Evolutionary conservation across 2,113 vertebrate species (phyloP), one percentile per base, ranked within the genome.

Genomic region (Toxostoma redivivum): DNA sequence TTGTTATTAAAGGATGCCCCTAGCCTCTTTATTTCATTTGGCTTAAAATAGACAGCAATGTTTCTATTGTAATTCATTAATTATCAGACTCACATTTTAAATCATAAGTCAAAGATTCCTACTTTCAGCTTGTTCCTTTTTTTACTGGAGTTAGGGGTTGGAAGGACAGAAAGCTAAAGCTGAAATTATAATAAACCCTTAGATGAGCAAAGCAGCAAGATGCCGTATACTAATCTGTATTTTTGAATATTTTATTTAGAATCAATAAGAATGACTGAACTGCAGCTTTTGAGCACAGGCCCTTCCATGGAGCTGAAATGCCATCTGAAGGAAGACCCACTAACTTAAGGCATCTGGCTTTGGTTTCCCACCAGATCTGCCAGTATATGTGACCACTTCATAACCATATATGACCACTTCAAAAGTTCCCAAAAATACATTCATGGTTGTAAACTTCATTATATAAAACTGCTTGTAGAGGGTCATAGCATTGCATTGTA

Each of bases 11-110:
- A 90, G 47, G 91, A 90, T 67, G 51, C 76, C 67, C 18, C 35
- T 84, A 83, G 72, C 31, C 64, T 95, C 56, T 91, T 90, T 81
- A 88, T 81, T 92, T 86, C 19, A 64, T 86, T 94, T 88, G 35
- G 10, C 37, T 86, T 60, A 83, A 91, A 96, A 87, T 12, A 77
- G 65, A 85, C 28, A 69, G 10, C 37, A 69, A 50, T 57, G 10
- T 16, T 85, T 38, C 33, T 79, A 64, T 61, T 79, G 40, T 65
- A 72, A 86, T 79, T 89, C 42, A 51, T 84, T 81, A 91, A 89
- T 86, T 85, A 80, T 69, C 50, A 53, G 38, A 47, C 40, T 62
- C 54, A 57, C 7, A 51, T 62, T 91, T 77, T 28, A 70, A 80
- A 81, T 83, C 30, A 6, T 45, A 76, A 77, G 19, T 50, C 71